Evolutionary conservation across 2,888 invertebrate genomes (phyloP).

Genomic region (Drosophila subquinaria): DNA sequence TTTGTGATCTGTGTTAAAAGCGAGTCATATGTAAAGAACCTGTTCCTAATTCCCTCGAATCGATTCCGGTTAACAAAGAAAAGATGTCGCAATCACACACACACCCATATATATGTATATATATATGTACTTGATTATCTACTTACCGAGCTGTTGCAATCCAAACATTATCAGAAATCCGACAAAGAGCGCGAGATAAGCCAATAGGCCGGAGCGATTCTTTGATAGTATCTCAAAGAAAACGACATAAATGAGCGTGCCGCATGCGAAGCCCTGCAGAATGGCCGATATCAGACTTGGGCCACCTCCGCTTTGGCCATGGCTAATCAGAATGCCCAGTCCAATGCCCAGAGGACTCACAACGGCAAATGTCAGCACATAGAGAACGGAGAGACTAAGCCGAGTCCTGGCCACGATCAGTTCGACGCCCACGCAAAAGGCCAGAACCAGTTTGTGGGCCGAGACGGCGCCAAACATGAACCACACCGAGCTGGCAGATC

Average conservation of each 20-base stretch:
- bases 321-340: slow-evolving; percentile 90
- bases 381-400: slow-evolving; percentile 88
- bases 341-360: slow-evolving; percentile 91
- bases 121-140: slow-evolving; percentile 9
- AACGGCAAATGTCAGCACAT: slow-evolving; percentile 91
- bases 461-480: slow-evolving; percentile 94
- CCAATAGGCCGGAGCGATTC: slow-evolving; percentile 88
- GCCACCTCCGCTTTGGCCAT: slow-evolving; percentile 88
- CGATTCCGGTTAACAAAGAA: slow-evolving; percentile 66
- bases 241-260: slow-evolving; percentile 97
- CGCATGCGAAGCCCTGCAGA: slow-evolving; percentile 94
- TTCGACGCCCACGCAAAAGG: slow-evolving; percentile 95
- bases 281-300: slow-evolving; percentile 89
- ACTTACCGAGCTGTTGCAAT: slow-evolving; percentile 86
- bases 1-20: slow-evolving; percentile 14
- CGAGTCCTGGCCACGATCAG: slow-evolving; percentile 90
- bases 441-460: slow-evolving; percentile 94
- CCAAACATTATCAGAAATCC: slow-evolving; percentile 92
- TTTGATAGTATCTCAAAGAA: slow-evolving; percentile 96
- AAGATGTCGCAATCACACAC: slow-evolving; percentile 27
- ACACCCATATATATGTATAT: not conserved
- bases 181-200: slow-evolving; percentile 89
- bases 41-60: slow-evolving; percentile 58
- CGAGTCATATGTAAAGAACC: slow-evolving; percentile 59
- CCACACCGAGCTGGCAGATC: slow-evolving; percentile 88